Conservation (phyloP, 2,888 invertebrate genomes). For the Drosophila histrio region DNA sequence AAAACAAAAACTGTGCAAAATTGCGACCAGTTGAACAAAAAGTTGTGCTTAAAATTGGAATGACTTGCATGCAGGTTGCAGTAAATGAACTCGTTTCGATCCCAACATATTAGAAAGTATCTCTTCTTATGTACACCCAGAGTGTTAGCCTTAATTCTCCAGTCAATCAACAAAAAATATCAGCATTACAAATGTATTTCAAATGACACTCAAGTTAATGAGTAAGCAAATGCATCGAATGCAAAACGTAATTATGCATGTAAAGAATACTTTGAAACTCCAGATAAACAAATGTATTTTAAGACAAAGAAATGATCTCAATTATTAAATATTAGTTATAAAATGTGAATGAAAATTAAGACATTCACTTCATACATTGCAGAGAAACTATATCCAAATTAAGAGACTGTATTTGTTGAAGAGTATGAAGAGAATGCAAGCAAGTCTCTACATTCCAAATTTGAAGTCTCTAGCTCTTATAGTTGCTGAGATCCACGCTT, state of each 20-base stretch:
- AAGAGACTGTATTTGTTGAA: too few species aligned
- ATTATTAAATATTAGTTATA: too few species aligned
- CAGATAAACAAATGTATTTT: background rate
- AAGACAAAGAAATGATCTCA: background rate
- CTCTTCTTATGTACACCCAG: background rate
- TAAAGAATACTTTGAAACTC: background rate
- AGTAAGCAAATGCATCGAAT: background rate
- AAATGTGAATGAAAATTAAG: too few species aligned
- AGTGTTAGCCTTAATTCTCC: slow-evolving; percentile 17
- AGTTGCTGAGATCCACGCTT: too few species aligned
- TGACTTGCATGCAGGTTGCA: slow-evolving; percentile 8
- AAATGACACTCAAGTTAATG: slow-evolving; percentile 1
- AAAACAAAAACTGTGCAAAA: slow-evolving; percentile 4
- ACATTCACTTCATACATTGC: too few species aligned
- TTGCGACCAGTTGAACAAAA: slow-evolving; percentile 4
- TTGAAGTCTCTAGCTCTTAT: too few species aligned
- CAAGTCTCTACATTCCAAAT: too few species aligned
- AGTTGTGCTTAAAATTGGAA: slow-evolving; percentile 7
- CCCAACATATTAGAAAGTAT: slow-evolving; percentile 9
- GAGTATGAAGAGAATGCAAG: too few species aligned
- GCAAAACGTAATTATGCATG: background rate
- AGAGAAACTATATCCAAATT: too few species aligned
- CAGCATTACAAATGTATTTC: slow-evolving; percentile 10
- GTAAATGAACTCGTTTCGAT: slow-evolving; percentile 15
- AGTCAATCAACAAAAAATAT: background rate